Evolutionary conservation across 2,113 vertebrate genomes (phyloP).

Genomic region (Colossoma macropomum): DNA sequence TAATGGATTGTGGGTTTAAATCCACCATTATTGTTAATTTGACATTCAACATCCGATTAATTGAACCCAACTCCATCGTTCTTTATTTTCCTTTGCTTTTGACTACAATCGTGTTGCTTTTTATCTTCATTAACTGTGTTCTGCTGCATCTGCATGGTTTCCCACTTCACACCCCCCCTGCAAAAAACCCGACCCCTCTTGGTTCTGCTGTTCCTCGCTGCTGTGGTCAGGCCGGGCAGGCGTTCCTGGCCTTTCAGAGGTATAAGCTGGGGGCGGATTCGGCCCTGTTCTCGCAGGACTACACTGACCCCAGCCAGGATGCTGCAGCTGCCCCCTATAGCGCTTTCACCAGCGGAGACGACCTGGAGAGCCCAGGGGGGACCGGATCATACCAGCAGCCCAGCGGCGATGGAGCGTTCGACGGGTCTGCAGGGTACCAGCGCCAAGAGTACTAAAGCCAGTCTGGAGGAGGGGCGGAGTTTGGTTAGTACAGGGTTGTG

Average conservation of each 20-base stretch:
- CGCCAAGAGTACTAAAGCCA: constrained; percentile 87
- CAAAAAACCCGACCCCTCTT: not conserved
- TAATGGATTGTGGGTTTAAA: constrained; percentile 1
- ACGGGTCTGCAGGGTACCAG: constrained; percentile 88
- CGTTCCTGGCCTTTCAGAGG: constrained; percentile 90
- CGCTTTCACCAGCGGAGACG: constrained; percentile 85
- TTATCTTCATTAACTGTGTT: not conserved
- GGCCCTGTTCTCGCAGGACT: constrained; percentile 97
- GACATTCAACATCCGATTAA: not conserved
- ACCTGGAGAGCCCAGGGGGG: constrained; percentile 77
- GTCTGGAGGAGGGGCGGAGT: not conserved
- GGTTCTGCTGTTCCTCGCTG: constrained; percentile 12
- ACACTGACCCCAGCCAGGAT: constrained; percentile 96
- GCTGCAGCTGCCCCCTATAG: constrained; percentile 85
- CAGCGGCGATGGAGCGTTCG: constrained; percentile 77
- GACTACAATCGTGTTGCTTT: not conserved
- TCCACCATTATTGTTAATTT: not conserved
- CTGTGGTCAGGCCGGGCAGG: constrained; percentile 85
- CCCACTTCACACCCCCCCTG: not conserved
- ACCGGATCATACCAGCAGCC: constrained; percentile 83
- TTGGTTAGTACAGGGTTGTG: not conserved
- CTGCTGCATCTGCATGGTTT: not conserved
- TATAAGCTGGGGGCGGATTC: constrained; percentile 94
- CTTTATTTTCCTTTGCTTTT: not conserved
- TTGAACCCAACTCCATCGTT: constrained; percentile 14